phyloP scores from a whole-genome alignment of 2,888 invertebrate genomes.

The Cecidostiba fungosa region DNA sequence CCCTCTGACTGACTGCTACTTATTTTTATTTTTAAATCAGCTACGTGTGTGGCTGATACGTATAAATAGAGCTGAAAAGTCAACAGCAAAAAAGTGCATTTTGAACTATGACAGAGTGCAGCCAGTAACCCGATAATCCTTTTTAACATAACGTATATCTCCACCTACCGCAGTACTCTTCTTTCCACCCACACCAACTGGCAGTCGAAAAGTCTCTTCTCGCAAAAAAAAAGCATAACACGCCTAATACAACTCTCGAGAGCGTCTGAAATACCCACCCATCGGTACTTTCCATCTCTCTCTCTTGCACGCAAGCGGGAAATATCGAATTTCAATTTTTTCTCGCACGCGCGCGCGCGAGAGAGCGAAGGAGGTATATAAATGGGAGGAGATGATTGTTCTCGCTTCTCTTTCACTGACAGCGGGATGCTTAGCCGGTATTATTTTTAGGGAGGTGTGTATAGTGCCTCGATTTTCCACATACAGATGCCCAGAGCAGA shows the following conservation, averaged over 20 bases:
- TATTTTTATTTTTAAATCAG: background rate
- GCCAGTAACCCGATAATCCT: background rate
- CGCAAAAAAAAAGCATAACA: background rate
- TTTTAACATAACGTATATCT: background rate
- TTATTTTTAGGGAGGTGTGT: constrained; percentile 4
- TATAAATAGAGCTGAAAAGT: background rate
- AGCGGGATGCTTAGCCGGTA: background rate
- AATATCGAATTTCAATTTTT: constrained; percentile 57
- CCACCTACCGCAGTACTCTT: background rate
- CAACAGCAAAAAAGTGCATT: background rate
- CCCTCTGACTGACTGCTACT: background rate
- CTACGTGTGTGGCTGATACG: background rate
- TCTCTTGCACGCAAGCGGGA: constrained; percentile 11
- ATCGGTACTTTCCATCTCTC: constrained; percentile 46
- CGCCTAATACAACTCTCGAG: constrained; percentile 1
- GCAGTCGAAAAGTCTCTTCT: background rate
- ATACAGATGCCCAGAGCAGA: background rate
- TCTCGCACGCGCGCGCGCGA: background rate
- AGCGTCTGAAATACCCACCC: background rate
- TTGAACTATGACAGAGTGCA: background rate
- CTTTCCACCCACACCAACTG: background rate
- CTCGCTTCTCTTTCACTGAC: background rate
- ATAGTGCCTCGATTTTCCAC: background rate
- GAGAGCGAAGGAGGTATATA: background rate
- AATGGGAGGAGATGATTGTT: constrained; percentile 38